phyloP scores from a whole-genome alignment of 2,113 vertebrate genomes.

The Scolopax mira region DNA sequence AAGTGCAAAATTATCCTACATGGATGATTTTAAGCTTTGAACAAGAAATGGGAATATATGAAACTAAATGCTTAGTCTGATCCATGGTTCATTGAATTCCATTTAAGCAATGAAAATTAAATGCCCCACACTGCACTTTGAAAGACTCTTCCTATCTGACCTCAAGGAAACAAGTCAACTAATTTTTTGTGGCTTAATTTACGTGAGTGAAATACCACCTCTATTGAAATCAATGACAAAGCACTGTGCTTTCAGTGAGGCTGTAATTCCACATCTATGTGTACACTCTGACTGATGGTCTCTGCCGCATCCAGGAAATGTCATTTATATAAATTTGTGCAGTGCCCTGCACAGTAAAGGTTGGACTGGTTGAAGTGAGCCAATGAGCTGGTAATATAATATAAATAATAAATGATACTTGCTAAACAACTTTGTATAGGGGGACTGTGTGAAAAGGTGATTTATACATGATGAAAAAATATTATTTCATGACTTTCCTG shows the following conservation, averaged over 20 bases:
- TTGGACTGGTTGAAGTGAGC: neutral
- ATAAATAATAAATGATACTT: constrained; percentile 20
- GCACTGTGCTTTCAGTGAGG: neutral
- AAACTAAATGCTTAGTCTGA: neutral
- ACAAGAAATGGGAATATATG: neutral
- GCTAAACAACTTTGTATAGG: neutral
- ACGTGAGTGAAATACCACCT: neutral
- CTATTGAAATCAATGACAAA: neutral
- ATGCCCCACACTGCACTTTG: neutral
- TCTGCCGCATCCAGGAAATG: constrained; percentile 12
- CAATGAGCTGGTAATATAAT: neutral
- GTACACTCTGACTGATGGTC: neutral
- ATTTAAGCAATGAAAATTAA: neutral
- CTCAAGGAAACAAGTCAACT: neutral
- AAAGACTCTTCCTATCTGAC: neutral
- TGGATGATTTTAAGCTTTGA: neutral
- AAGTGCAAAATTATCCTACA: neutral
- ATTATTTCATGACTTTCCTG: neutral
- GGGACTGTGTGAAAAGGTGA: neutral
- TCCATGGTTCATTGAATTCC: neutral
- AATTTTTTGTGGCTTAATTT: neutral
- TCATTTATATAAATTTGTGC: neutral
- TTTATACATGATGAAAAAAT: neutral
- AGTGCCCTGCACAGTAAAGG: neutral
- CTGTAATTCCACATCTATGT: neutral